A percentile compares a stretch with the other conserved stretches of the same genome.
Conservation (phyloP, 2,113 vertebrate genomes). For the Heloderma charlesbogerti region DNA sequence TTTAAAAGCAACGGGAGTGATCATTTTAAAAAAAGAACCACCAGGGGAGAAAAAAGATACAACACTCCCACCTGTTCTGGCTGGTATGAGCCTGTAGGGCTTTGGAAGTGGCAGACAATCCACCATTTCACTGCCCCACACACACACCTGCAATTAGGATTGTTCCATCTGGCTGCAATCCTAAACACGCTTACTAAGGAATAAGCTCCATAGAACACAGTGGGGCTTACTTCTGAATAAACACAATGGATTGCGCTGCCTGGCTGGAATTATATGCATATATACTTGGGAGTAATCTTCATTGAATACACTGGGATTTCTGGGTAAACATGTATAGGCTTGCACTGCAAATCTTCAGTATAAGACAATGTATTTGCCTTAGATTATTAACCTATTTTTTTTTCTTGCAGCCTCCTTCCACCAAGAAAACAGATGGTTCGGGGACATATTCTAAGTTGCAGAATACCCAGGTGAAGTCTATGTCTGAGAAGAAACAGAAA, state of each 20-base stretch:
- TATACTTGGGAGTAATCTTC: background rate
- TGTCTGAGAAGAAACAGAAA: slow-evolving; percentile 87
- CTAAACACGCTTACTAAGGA: background rate
- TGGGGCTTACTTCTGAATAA: background rate
- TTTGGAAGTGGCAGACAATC: background rate
- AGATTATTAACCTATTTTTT: slow-evolving; percentile 4
- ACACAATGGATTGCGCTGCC: background rate
- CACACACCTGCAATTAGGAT: background rate
- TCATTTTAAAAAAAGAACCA: background rate
- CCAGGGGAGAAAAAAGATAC: too few relatives aligned
- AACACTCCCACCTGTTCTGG: background rate
- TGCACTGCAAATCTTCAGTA: background rate
- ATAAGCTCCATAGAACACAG: background rate
- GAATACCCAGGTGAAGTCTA: slow-evolving; percentile 91
- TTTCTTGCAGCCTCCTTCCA: slow-evolving; percentile 83
- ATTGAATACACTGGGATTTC: background rate
- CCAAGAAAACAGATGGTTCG: slow-evolving; percentile 94
- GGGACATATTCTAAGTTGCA: slow-evolving; percentile 86
- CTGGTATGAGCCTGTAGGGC: background rate
- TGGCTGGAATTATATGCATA: background rate
- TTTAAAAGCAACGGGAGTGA: too few relatives aligned
- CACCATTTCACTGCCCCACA: background rate
- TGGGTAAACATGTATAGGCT: background rate
- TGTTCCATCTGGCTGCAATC: background rate
- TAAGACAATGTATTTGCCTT: background rate